Evolutionary conservation across 2,113 vertebrate genomes (phyloP).

Genomic region (Calonectris borealis): DNA sequence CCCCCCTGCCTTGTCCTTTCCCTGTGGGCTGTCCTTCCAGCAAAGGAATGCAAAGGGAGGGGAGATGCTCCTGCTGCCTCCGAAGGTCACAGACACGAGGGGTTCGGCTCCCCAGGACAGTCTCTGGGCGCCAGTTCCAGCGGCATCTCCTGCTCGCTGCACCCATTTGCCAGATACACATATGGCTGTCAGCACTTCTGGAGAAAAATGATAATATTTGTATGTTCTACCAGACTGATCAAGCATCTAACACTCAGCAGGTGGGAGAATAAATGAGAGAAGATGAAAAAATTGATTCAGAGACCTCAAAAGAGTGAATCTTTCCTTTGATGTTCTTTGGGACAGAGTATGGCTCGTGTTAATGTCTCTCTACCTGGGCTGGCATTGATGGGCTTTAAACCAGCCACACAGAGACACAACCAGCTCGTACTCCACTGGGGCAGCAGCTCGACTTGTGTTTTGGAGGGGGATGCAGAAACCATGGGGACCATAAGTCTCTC

Average conservation of each 20-base stretch:
- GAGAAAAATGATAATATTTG: neutral
- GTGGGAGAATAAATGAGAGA: neutral
- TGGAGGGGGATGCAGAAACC: neutral
- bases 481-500: neutral
- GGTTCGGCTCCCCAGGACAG: neutral
- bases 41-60: neutral
- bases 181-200: neutral
- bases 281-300: neutral
- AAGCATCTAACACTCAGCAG: neutral
- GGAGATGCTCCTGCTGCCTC: neutral
- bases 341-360: fast-evolving
- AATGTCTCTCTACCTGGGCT: neutral
- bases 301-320: neutral
- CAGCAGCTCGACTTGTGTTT: neutral
- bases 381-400: neutral
- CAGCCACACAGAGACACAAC: neutral
- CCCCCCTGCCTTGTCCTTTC: neutral
- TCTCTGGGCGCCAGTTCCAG: neutral
- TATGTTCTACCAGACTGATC: neutral
- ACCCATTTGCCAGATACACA: neutral
- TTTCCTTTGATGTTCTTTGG: neutral
- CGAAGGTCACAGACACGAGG: neutral
- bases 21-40: neutral
- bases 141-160: neutral
- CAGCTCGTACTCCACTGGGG: neutral